Conservation (phyloP, 2,888 invertebrate species). For the Myathropa florea region DNA sequence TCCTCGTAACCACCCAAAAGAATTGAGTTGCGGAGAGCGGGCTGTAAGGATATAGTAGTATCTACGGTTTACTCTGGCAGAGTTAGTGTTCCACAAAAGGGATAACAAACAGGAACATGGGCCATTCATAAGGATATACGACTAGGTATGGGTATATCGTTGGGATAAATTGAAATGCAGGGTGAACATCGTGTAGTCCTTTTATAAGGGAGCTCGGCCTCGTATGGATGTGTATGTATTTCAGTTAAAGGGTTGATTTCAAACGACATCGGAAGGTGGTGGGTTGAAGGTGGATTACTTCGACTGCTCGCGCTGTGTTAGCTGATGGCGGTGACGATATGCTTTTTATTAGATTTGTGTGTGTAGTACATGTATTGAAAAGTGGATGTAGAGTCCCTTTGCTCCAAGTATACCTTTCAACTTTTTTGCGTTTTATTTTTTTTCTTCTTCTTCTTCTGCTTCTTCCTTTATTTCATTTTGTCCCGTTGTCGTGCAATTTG, state of each 20-base stretch:
- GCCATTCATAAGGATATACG: conserved; percentile 70
- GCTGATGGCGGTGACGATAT: conserved; percentile 70
- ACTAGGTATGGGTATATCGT: conserved; percentile 35
- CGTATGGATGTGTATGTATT: conserved; percentile 17
- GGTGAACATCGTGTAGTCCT: conserved; percentile 68
- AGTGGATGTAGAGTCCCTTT: conserved; percentile 52
- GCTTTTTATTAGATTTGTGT: conserved; percentile 67
- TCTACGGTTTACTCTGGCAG: conserved; percentile 63
- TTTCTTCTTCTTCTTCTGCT: too few relatives aligned
- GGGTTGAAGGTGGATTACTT: conserved; percentile 65
- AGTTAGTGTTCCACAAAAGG: conserved; percentile 71
- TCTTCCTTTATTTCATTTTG: conserved; percentile 42
- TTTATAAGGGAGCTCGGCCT: conserved; percentile 33
- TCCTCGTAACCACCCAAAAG: conserved; percentile 61
- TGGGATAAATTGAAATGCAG: conserved; percentile 67
- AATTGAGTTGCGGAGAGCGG: conserved; percentile 31
- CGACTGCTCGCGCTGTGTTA: conserved; percentile 67
- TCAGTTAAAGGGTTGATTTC: conserved; percentile 52
- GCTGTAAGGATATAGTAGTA: conserved; percentile 39
- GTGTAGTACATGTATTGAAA: conserved; percentile 45
- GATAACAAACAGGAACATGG: conserved; percentile 71
- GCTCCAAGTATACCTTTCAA: not conserved
- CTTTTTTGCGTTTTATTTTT: conserved; percentile 17
- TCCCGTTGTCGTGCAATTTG: conserved; percentile 62
- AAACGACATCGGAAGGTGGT: conserved; percentile 10